Evolutionary conservation across 23 tunicate genomes (phyloP), one percentile per base, ranked within the genome.

Genomic region (Halocynthia aurantium): DNA sequence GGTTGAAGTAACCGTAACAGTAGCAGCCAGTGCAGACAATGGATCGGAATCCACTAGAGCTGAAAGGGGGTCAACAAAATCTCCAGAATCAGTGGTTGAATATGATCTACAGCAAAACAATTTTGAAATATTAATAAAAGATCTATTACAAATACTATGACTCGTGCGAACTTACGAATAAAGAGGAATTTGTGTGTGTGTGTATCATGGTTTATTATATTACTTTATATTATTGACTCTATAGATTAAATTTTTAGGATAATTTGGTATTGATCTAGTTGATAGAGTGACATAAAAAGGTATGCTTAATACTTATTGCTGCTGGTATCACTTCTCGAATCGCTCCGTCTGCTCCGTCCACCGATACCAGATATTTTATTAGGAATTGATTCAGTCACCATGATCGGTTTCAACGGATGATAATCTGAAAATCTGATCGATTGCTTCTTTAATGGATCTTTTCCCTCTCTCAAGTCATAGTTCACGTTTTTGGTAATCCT

Each of bases 41-140:
- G 96, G 96, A 69, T 89, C 96, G 7, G 70, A 10, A 12, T 65
- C 62, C 21, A 77, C 76, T 70, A 92, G 6, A 6, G 90, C 86
- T 7, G 98, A 86, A 15, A 92, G 62, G 9, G 98, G 98, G 61
- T 92, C 98, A 7, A 92, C 57, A 69, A 92, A 92, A 11, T 92
- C 92, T 10, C 55, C 62, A 31, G 50, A 49, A 19, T 6, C 77
- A 52, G 53, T 20, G 19, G 61, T 40, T 7, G 80, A 60, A 31
- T 52, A 53, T 12, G 53, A 49, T 20, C 17, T 61, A 5, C 78
- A 54, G 40, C 50, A 6, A 31, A 31, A 31, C 44, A 31, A 31
- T 0, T 31, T 31, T 31, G 44, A 31, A 31, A 31, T 31, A 31
- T 31, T 31, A 31, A 31, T 31, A 31, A 31, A 31, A 4, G 44